Base-by-base conservation (phyloP, 2,888 invertebrate genomes). In the Leucoma salicis region DNA sequence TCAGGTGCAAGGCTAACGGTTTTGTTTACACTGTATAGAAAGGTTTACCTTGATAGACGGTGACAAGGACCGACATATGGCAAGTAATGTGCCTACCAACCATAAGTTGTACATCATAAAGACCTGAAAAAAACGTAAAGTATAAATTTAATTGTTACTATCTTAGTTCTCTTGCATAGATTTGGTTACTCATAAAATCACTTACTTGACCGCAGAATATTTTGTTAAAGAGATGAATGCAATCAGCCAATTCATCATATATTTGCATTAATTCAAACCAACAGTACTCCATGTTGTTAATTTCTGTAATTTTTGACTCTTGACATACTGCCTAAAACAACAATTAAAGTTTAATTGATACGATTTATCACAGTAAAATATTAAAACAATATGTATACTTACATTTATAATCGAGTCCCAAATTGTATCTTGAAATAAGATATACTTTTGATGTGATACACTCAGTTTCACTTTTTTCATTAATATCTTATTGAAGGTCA, bases 201-300 rank as follows among this genome's bases (percentile, higher is more conserved):
- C 50, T 35, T 61, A 82, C 82, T 70, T 81, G 82, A 21, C 63
- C 63, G 36, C 72, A 62, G 48, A 78, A 82, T 24, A 82, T 80
- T 49, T 70, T 52, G 51, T 82, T 80, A 35, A 80, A 82, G 14
- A 76, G 35, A 44, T 64, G 59, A 40, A 79, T 53, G 35, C 73
- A 71, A 37, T 82, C 82, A 2, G 77, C 69, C 34, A 78, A 54
- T 65, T 78, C 76, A 49, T 82, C 77, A 53, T 82, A 83, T 39
- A 82, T 78, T 60, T 76, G 72, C 81, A 82, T 83, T 11, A 83
- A 54, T 57, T 82, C 82, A 40, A 70, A 75, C 82, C 82, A 82
- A 49, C 74, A 70, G 42, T 66, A 71, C 7, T 60, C 46, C n/a
- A 41, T 48, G 16, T 53, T 42, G 35, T 46, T 53, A 14, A 49